Evolutionary conservation across 1,140 invertebrate species (phyloP).

Genomic region (Sinella curviseta): DNA sequence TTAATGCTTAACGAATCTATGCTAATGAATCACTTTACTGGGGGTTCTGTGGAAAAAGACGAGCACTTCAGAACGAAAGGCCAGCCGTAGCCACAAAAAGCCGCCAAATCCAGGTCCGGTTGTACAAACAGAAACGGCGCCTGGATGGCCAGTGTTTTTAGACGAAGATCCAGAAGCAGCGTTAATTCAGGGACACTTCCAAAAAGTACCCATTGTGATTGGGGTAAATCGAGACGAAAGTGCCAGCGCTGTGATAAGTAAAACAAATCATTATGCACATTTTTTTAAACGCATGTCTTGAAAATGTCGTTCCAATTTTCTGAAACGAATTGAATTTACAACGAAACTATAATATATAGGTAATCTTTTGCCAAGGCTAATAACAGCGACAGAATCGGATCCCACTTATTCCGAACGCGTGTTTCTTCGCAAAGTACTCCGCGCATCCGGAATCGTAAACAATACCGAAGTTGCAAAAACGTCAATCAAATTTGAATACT

Average conservation of each 20-base stretch:
- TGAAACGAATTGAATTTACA: background rate
- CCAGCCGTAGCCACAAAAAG: constrained; percentile 40
- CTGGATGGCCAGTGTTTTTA: constrained; percentile 36
- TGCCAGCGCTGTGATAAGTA: constrained; percentile 42
- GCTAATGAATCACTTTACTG: no score
- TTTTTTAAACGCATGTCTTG: no score
- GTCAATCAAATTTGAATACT: constrained; percentile 44
- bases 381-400: constrained; percentile 36
- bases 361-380: background rate
- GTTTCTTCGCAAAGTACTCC: constrained; percentile 41
- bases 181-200: constrained; percentile 36
- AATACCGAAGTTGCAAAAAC: constrained; percentile 39
- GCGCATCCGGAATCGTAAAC: constrained; percentile 30
- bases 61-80: constrained; percentile 34
- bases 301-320: no score
- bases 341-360: no score
- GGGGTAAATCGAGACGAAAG: constrained; percentile 43
- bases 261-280: background rate
- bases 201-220: constrained; percentile 39
- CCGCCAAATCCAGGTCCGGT: constrained; percentile 45
- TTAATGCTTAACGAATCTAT: background rate
- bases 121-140: constrained; percentile 29
- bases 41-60: no score
- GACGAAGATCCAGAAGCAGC: constrained; percentile 31
- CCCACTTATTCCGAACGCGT: constrained; percentile 38